Evolutionary conservation across 2,888 invertebrate genomes (phyloP).

Genomic region (Trisateles emortualis): DNA sequence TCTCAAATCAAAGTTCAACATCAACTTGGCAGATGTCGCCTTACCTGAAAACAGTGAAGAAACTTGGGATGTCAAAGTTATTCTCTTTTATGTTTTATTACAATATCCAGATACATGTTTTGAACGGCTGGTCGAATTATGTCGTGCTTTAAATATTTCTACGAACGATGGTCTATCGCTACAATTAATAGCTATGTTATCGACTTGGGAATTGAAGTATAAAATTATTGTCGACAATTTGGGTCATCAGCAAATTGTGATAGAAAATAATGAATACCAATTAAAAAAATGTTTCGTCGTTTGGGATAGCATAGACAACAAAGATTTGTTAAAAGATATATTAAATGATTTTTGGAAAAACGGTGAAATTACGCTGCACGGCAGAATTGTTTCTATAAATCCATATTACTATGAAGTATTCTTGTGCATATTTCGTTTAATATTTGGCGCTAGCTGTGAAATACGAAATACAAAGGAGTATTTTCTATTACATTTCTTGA

Average conservation of each 20-base stretch:
- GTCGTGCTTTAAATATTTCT: constrained; percentile 71
- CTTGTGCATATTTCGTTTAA: constrained; percentile 74
- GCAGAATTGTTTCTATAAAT: constrained; percentile 75
- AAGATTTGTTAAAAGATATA: constrained; percentile 73
- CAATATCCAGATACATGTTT: constrained; percentile 69
- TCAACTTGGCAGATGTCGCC: constrained; percentile 75
- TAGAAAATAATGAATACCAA: constrained; percentile 65
- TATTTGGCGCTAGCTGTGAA: constrained; percentile 65
- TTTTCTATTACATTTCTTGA: constrained; percentile 76
- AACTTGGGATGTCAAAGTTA: constrained; percentile 81
- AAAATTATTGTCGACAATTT: constrained; percentile 68
- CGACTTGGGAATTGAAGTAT: constrained; percentile 78
- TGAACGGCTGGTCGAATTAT: constrained; percentile 69
- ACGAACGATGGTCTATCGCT: constrained; percentile 76
- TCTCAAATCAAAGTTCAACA: constrained; percentile 77
- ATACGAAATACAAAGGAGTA: constrained; percentile 72
- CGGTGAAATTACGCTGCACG: constrained; percentile 80
- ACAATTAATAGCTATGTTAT: constrained; percentile 72
- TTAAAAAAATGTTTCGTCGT: constrained; percentile 68
- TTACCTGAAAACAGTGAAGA: constrained; percentile 79
- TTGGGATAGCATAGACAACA: constrained; percentile 78
- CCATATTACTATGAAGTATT: constrained; percentile 83
- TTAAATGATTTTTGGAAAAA: constrained; percentile 81
- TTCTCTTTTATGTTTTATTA: constrained; percentile 76
- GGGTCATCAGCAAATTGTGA: constrained; percentile 60